Conservation (phyloP, 2,797 vertebrate genomes). For the Chaenodraco wilsoni region DNA sequence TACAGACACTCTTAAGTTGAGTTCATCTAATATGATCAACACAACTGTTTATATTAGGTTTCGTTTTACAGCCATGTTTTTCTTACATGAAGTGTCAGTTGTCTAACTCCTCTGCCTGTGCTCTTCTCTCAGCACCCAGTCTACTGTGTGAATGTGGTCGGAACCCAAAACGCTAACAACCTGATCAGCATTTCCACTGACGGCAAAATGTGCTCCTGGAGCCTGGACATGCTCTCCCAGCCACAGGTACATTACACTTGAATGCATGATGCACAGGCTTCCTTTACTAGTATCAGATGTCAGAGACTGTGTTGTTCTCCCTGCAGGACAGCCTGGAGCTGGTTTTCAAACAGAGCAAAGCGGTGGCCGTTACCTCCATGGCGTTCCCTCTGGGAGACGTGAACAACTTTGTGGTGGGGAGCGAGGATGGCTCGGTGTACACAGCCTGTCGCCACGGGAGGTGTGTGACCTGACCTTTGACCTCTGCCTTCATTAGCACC, state of each 20-base stretch:
- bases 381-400: constrained; percentile 97
- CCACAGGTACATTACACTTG: constrained; percentile 87
- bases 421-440: constrained; percentile 97
- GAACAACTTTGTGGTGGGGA: constrained; percentile 99
- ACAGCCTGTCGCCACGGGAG: constrained; percentile 98
- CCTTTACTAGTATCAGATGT: background rate
- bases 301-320: background rate
- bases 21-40: background rate
- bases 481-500: background rate
- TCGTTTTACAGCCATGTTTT: background rate
- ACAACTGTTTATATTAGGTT: background rate
- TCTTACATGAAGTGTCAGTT: background rate
- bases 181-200: constrained; percentile 99
- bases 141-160: constrained; percentile 97
- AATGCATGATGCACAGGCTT: background rate
- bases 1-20: background rate
- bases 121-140: constrained; percentile 90
- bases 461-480: constrained; percentile 68
- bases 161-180: constrained; percentile 98
- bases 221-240: constrained; percentile 98
- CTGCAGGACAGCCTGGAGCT: constrained; percentile 97
- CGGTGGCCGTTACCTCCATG: constrained; percentile 98
- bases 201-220: constrained; percentile 99
- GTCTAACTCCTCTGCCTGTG: background rate
- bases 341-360: constrained; percentile 97